Evolutionary conservation across 2,113 vertebrate species (phyloP).

Genomic region (Petrocephalus microphthalmus): DNA sequence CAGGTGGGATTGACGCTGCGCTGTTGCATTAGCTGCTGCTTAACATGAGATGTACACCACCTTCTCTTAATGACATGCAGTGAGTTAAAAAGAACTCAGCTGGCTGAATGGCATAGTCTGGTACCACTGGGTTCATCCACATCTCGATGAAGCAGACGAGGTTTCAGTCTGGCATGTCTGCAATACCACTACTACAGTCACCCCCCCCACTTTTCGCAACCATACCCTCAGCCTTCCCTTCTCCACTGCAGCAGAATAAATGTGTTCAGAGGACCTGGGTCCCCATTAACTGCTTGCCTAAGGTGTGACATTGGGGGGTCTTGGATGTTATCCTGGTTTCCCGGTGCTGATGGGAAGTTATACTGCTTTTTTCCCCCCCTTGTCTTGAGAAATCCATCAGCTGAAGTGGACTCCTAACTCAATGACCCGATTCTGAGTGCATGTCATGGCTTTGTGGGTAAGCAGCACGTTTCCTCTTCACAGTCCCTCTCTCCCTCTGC

Average conservation of each 20-base stretch:
- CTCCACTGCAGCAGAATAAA: not conserved
- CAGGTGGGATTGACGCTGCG: not conserved
- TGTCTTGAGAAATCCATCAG: not conserved
- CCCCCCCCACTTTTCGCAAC: not conserved
- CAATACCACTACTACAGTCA: not conserved
- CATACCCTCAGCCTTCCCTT: not conserved
- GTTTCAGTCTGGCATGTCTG: not conserved
- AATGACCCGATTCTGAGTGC: not conserved
- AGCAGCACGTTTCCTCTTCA: not conserved
- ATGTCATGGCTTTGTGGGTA: not conserved
- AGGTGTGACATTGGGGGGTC: not conserved
- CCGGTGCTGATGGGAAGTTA: not conserved
- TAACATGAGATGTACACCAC: not conserved
- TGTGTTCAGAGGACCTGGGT: not conserved
- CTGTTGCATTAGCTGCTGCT: not conserved
- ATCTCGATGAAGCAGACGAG: not conserved
- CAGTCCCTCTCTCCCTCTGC: conserved; percentile 13
- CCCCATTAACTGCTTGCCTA: not conserved
- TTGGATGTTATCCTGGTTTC: not conserved
- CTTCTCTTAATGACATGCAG: not conserved
- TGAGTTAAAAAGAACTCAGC: not conserved
- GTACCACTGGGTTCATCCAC: conserved; percentile 7
- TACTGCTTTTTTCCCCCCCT: not conserved
- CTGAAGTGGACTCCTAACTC: not conserved
- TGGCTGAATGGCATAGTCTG: not conserved